A percentile compares a stretch with the other conserved stretches of the same genome.
phyloP scores from a whole-genome alignment of 2,797 vertebrate species.

The Acanthurus leucopareius region DNA sequence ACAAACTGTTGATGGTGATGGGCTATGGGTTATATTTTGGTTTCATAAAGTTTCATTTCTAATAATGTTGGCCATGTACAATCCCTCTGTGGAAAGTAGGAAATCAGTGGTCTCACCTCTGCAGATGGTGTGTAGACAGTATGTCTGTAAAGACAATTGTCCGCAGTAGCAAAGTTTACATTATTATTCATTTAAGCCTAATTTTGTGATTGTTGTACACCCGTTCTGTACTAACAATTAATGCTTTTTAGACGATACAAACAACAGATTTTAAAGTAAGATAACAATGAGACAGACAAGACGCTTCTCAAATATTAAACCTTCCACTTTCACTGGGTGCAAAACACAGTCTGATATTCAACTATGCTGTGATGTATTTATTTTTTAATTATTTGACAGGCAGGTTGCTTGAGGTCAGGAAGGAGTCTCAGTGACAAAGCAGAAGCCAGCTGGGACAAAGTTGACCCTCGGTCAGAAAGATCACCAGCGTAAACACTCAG shows the following conservation, averaged over 20 bases:
- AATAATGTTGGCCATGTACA: constrained; percentile 27
- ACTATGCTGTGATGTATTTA: constrained; percentile 3
- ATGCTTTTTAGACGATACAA: not conserved
- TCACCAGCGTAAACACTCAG: constrained; percentile 43
- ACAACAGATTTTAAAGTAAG: not conserved
- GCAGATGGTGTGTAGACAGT: not conserved
- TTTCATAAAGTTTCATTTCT: constrained; percentile 17
- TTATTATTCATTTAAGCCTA: not conserved
- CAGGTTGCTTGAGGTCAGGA: constrained; percentile 54
- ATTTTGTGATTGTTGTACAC: not conserved
- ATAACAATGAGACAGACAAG: not conserved
- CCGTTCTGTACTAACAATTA: not conserved
- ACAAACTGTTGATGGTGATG: constrained; percentile 26
- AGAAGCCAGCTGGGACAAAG: constrained; percentile 61
- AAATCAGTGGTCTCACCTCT: constrained; percentile 15
- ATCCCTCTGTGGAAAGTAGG: constrained; percentile 23
- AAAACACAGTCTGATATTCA: constrained; percentile 4
- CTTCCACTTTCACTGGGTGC: constrained; percentile 2
- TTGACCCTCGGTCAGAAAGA: constrained; percentile 63
- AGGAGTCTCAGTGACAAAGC: constrained; percentile 39
- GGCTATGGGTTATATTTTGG: constrained; percentile 9
- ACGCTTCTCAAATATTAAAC: not conserved
- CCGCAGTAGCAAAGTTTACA: not conserved
- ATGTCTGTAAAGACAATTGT: not conserved
- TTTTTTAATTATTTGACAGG: constrained; percentile 49